Base-by-base conservation (phyloP, 92 coral and sea anemone species). In the Porites evermanni region DNA sequence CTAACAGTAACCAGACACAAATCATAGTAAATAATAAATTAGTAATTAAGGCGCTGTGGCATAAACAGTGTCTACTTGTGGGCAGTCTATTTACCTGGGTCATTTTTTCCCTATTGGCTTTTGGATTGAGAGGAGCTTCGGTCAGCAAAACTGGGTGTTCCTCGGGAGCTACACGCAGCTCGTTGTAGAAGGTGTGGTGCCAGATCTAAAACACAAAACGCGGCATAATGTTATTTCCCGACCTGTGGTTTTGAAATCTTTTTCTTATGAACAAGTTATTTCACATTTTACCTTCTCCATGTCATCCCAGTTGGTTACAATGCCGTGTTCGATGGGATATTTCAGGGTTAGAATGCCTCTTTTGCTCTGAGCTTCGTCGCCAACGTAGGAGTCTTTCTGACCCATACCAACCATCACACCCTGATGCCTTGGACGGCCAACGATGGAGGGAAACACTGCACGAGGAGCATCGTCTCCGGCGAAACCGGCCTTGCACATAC, bases 81-180 rank as follows among this genome's bases (percentile, higher is more conserved):
- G 17, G 2, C 8, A 53, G 6, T 60, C 32, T 9, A 18, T 32
- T 73, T 67, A 94, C 98, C 98, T 95, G 97, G 21, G 98, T 95
- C 96, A 95, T 95, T 65, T 93, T 95, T 69, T 95, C 98, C 68
- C 98, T 75, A 95, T 95, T 95, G 53, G 96, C 94, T 88, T 95
- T 95, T 52, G 98, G 98, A 89, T 95, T 95, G 67, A 93, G 89
- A n/a, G 98, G 97, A 61, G 98, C 98, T 75, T 95, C 98, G 24
- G 98, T 95, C 52, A 95, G 77, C 56, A 95, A 79, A 82, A 93
- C 96, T n/a, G 98, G 98, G 78, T 95, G 98, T 91, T 95, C 98
- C 82, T 95, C 98, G 68, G 98, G 98, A 0, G 98, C 98, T 0
- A 95, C 94, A 6, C 97, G 93, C 20, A 95, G 93, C 84, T 93